Percentiles rank a stretch among this genome's conserved stretches.
Evolutionary conservation across 2,797 vertebrate species (phyloP).

Genomic region (Halcyon chelicuti): DNA sequence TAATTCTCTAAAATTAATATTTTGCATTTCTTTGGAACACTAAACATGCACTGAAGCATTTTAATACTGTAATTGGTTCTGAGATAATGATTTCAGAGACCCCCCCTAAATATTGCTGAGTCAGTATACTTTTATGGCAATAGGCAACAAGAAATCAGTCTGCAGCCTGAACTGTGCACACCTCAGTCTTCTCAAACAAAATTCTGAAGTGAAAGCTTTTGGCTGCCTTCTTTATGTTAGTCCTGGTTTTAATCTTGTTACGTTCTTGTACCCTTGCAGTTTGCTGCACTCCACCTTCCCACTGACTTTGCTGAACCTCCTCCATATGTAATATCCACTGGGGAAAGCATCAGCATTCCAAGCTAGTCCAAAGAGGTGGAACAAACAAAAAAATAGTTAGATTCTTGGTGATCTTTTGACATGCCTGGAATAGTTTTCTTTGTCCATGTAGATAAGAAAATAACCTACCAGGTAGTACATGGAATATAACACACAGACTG

Average conservation of each 20-base stretch:
- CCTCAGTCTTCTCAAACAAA: not conserved
- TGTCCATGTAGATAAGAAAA: conserved; percentile 20
- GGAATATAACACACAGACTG: not conserved
- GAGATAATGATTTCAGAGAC: not conserved
- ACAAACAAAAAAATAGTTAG: conserved; percentile 22
- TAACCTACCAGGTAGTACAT: not conserved
- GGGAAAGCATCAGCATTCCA: not conserved
- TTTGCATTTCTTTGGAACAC: not conserved
- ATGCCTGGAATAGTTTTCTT: conserved; percentile 36
- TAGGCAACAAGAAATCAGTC: not conserved
- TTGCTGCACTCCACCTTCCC: not conserved
- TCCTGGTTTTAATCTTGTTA: not conserved
- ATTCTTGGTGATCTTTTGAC: conserved; percentile 21
- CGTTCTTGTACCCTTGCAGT: accelerated
- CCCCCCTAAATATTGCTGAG: not conserved
- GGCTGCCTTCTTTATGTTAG: not conserved
- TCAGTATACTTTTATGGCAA: not conserved
- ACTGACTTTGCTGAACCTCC: not conserved
- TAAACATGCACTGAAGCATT: not conserved
- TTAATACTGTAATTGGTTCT: not conserved
- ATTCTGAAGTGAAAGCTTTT: not conserved
- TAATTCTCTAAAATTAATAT: not conserved
- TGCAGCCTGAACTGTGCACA: not conserved
- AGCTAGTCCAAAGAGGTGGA: not conserved
- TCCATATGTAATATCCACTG: not conserved